Evolutionary conservation across 2,888 invertebrate genomes (phyloP).

Genomic region (Lobophora halterata): DNA sequence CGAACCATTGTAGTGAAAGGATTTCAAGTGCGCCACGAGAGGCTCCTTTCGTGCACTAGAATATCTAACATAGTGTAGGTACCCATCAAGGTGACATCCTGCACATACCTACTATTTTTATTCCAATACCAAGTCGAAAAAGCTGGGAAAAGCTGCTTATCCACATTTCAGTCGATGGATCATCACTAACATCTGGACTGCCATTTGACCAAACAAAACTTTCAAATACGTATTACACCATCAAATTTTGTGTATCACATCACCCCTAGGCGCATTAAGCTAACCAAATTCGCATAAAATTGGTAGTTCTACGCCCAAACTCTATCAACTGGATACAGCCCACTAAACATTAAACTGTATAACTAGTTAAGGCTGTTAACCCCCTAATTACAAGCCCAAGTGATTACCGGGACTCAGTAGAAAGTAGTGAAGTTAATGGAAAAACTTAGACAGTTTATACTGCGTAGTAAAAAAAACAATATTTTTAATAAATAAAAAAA

Average conservation of each 20-base stretch:
- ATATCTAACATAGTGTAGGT: too few relatives aligned
- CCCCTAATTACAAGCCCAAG: constrained; percentile 47
- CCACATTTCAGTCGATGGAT: too few relatives aligned
- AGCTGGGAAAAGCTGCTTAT: too few relatives aligned
- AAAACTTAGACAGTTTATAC: constrained; percentile 49
- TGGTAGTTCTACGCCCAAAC: constrained; percentile 14
- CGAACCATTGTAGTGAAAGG: too few relatives aligned
- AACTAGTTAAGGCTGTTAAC: constrained; percentile 37
- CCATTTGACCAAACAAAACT: constrained; percentile 10
- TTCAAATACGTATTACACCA: constrained; percentile 18
- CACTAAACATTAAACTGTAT: constrained; percentile 38
- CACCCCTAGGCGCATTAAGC: constrained; percentile 12
- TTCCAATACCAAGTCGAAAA: too few relatives aligned
- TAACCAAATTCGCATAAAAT: constrained; percentile 28
- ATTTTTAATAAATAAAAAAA: too few relatives aligned
- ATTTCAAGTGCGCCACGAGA: too few relatives aligned
- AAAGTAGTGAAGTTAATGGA: constrained; percentile 62
- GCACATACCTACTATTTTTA: too few relatives aligned
- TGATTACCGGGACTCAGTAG: constrained; percentile 49
- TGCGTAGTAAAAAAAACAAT: constrained; percentile 17
- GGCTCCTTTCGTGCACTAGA: too few relatives aligned
- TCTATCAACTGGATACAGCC: constrained; percentile 31
- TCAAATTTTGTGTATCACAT: constrained; percentile 17
- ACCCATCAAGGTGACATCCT: too few relatives aligned
- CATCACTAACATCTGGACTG: too few relatives aligned